Evolutionary conservation across 1,140 invertebrate genomes (phyloP).

Genomic region (Orius insidiosus): DNA sequence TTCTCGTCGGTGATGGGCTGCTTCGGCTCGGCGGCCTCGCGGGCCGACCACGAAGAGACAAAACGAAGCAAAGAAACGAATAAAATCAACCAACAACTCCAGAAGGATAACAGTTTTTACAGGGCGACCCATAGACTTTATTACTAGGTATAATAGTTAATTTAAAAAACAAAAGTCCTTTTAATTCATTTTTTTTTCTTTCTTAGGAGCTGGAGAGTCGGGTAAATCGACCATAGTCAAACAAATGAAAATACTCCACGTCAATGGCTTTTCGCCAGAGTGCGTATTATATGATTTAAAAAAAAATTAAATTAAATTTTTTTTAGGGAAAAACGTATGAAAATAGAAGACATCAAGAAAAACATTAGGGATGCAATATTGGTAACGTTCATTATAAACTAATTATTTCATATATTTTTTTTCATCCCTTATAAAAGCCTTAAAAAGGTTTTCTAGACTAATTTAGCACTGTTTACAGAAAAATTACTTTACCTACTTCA

Average conservation of each 20-base stretch:
- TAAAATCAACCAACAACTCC: slow-evolving; percentile 96
- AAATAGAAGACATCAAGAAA: slow-evolving; percentile 99
- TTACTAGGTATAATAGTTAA: no score
- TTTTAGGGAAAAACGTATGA: slow-evolving; percentile 85
- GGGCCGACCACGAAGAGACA: slow-evolving; percentile 82
- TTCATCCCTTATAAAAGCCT: no score
- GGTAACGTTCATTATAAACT: no score
- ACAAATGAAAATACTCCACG: slow-evolving; percentile 99
- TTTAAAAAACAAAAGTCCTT: no score
- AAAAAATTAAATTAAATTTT: slow-evolving; percentile 17
- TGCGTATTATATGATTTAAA: slow-evolving; percentile 34
- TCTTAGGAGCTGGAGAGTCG: slow-evolving; percentile 83
- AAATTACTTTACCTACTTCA: no score
- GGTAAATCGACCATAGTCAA: slow-evolving; percentile 99
- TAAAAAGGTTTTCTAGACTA: no score
- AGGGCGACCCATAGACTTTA: slow-evolving; percentile 89
- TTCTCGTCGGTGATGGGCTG: slow-evolving; percentile 61
- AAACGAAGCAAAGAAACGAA: slow-evolving; percentile 89
- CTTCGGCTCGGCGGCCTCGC: slow-evolving; percentile 76
- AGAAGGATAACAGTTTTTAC: slow-evolving; percentile 97
- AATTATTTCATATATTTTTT: no score
- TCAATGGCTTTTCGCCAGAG: slow-evolving; percentile 92
- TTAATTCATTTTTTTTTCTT: no score
- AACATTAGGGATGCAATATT: slow-evolving; percentile 98
- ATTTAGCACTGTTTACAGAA: no score